Base-by-base conservation (phyloP, 35 echinoderm and acorn worm genomes). In the Ophiothrix spiculata region DNA sequence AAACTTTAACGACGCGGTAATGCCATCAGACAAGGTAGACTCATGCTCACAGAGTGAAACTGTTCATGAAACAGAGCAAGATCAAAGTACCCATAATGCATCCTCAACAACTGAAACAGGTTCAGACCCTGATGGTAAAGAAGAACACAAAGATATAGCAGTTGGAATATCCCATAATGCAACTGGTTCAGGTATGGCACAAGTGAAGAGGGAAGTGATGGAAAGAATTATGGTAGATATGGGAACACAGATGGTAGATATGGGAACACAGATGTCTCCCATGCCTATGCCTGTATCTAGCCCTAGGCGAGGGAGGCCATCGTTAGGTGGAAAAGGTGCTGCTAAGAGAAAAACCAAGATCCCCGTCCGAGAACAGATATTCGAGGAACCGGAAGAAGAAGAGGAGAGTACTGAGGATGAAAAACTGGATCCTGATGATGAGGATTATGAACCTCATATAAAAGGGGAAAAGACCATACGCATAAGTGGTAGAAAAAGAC, bases 221-320 rank as follows among this genome's bases (percentile, higher is more conserved):
- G n/a, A n/a, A n/a, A n/a, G n/a, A n/a, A n/a, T n/a, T n/a, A n/a
- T n/a, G n/a, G n/a, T n/a, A n/a, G n/a, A n/a, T n/a, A n/a, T n/a
- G n/a, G n/a, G n/a, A n/a, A n/a, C n/a, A n/a, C n/a, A n/a, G n/a
- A 69, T 69, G 60, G 60, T 69, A 69, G 60, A 69, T 28, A 69
- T 69, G 60, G 60, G 60, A 2, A 69, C 60, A 2, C 60, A 69
- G 60, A 69, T 69, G 60, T 10, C 8, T 6, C 60, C 60, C 17
- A 49, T 49, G 42, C 60, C 60, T 4, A 25, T n/a, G 25, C 6
- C 4, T 10, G 10, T 2, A 25, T 28, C 60, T 15, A 69, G 23
- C 3, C n/a, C n/a, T n/a, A n/a, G n/a, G n/a, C 60, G 60, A n/a
- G 60, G 60, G 3, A 10, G 60, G 29, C 10, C 10, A 10, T 25